Percentiles rank a stretch among this genome's conserved stretches.
These are phyloP conservation scores for Sternotherus odoratus DNA, from an alignment of 2,797 vertebrate species.

Conservation along the genomic window DNA sequence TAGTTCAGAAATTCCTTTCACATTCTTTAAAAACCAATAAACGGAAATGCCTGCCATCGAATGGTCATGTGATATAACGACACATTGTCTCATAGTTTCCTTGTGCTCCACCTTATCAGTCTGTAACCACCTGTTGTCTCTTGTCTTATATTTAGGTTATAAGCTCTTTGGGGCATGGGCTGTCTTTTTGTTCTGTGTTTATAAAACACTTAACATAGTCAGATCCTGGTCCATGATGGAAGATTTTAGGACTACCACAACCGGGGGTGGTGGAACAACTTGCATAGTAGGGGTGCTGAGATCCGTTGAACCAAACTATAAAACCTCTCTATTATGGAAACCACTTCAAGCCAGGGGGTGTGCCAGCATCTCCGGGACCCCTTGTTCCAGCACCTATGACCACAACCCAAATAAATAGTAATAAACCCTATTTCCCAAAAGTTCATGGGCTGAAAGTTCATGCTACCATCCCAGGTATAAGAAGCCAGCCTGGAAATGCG, in stretches of 20 bases:
- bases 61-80: neutral
- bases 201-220: neutral
- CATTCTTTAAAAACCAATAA: neutral
- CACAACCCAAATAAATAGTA: constrained; percentile 21
- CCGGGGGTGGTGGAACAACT: neutral
- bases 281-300: no score
- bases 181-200: neutral
- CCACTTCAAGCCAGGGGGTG: no score
- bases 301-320: no score
- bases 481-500: neutral
- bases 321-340: no score
- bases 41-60: neutral
- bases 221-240: neutral
- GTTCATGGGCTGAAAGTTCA: neutral
- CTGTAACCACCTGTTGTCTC: neutral
- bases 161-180: neutral
- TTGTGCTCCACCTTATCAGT: neutral
- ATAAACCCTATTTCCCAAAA: neutral
- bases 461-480: neutral
- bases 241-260: constrained; percentile 27
- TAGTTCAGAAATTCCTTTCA: neutral
- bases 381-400: no score
- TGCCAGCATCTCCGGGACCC: no score
- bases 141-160: neutral
- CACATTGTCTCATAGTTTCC: neutral